Evolutionary conservation across 2,888 invertebrate species (phyloP).

Genomic region (Amorpha juglandis): DNA sequence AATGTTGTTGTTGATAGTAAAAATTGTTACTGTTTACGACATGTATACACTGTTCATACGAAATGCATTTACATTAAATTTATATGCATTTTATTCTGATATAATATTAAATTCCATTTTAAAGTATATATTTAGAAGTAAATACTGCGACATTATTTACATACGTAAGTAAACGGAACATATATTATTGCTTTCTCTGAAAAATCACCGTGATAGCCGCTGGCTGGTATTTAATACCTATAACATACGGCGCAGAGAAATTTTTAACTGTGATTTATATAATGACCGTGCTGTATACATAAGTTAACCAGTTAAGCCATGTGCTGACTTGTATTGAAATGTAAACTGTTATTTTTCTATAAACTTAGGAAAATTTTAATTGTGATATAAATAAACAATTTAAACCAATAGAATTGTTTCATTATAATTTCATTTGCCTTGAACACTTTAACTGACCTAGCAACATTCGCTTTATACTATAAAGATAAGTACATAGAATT

Average conservation of each 20-base stretch:
- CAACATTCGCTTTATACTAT: background rate
- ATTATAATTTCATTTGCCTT: background rate
- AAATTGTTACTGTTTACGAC: constrained; percentile 11
- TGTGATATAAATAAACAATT: constrained; percentile 63
- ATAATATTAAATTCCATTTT: background rate
- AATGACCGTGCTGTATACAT: constrained; percentile 46
- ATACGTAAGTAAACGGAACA: constrained; percentile 7
- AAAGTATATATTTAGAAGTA: background rate
- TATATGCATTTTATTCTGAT: constrained; percentile 12
- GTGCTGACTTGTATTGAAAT: constrained; percentile 34
- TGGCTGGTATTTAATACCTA: constrained; percentile 25
- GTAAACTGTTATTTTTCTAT: constrained; percentile 53
- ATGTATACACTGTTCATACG: constrained; percentile 2
- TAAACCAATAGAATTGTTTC: constrained; percentile 29
- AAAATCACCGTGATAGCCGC: background rate
- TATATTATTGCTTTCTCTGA: background rate
- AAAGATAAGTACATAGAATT: no score
- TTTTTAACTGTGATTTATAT: constrained; percentile 63
- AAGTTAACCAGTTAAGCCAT: constrained; percentile 27
- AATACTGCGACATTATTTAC: background rate
- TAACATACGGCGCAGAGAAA: constrained; percentile 43
- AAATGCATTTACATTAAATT: constrained; percentile 15
- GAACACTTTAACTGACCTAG: background rate
- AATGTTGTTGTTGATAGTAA: constrained; percentile 10
- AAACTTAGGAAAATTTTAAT: constrained; percentile 48